These are phyloP conservation scores for Pimephales promelas DNA, from an alignment of 2,113 vertebrate genomes.

Conservation along the genomic window DNA sequence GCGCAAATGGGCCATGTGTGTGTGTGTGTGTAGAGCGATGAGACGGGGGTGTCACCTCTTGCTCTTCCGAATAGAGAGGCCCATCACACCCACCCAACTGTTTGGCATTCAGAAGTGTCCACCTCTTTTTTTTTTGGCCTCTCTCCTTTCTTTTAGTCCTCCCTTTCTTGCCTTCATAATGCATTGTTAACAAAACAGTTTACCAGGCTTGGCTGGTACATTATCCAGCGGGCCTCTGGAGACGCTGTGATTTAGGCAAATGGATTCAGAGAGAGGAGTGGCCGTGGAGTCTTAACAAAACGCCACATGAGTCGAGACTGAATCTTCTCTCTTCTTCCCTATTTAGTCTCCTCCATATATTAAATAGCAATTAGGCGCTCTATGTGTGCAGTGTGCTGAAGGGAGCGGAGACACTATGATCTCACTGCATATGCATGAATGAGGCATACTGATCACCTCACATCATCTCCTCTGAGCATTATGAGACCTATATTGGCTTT, in stretches of 20 bases:
- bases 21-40: conserved; percentile 62
- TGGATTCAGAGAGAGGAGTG: conserved; percentile 72
- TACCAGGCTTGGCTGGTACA: conserved; percentile 89
- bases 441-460: conserved; percentile 64
- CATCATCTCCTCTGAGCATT: conserved; percentile 68
- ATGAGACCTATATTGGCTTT: conserved; percentile 68
- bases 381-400: conserved; percentile 50
- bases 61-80: conserved; percentile 86
- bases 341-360: conserved; percentile 76
- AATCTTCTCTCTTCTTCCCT: conserved; percentile 72
- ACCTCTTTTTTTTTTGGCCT: conserved; percentile 70
- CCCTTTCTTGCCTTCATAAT: conserved; percentile 77
- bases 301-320: conserved; percentile 76
- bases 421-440: conserved; percentile 74
- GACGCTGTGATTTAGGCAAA: conserved; percentile 79
- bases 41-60: conserved; percentile 75
- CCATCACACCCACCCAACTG: conserved; percentile 97
- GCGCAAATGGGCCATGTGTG: conserved; percentile 79
- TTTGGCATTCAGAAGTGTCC: conserved; percentile 87
- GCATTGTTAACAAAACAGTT: conserved; percentile 98
- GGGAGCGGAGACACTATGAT: conserved; percentile 67
- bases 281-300: conserved; percentile 74
- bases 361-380: conserved; percentile 78
- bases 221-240: conserved; percentile 78
- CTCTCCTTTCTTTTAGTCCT: conserved; percentile 45